phyloP scores from a whole-genome alignment of 2,797 vertebrate genomes.

The Tauraco hartlaubi region DNA sequence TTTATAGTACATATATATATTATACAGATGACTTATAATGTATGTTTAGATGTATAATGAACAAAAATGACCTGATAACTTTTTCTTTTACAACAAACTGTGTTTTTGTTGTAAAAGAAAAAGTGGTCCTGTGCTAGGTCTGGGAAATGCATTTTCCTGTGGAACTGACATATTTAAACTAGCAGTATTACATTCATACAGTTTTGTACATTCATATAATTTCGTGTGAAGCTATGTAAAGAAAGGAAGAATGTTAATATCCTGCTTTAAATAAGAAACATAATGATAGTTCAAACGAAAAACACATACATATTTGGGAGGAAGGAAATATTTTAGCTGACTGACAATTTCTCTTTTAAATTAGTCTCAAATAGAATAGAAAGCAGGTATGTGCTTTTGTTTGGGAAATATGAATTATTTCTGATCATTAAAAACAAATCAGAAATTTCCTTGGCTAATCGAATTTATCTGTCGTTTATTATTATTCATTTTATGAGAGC shows the following conservation, averaged over 20 bases:
- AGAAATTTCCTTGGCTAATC: constrained; percentile 20
- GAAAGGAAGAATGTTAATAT: neutral
- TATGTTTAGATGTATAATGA: neutral
- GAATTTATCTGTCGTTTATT: neutral
- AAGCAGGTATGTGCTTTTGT: neutral
- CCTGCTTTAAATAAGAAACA: neutral
- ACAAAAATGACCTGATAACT: neutral
- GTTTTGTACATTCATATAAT: neutral
- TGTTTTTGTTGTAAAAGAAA: too few species aligned
- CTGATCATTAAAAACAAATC: neutral
- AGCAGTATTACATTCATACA: neutral
- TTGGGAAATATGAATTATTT: neutral
- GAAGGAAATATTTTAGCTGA: neutral
- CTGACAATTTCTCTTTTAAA: neutral
- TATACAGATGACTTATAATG: neutral
- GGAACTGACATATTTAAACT: neutral
- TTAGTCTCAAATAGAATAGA: neutral
- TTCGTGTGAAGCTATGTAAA: neutral
- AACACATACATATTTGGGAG: neutral
- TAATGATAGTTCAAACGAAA: neutral
- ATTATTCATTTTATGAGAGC: neutral
- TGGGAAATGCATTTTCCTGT: neutral
- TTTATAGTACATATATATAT: too few species aligned
- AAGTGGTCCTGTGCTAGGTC: neutral
- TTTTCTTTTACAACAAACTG: neutral